phyloP scores from a whole-genome alignment of 2,113 vertebrate species.

The Vulpes lagopus region DNA sequence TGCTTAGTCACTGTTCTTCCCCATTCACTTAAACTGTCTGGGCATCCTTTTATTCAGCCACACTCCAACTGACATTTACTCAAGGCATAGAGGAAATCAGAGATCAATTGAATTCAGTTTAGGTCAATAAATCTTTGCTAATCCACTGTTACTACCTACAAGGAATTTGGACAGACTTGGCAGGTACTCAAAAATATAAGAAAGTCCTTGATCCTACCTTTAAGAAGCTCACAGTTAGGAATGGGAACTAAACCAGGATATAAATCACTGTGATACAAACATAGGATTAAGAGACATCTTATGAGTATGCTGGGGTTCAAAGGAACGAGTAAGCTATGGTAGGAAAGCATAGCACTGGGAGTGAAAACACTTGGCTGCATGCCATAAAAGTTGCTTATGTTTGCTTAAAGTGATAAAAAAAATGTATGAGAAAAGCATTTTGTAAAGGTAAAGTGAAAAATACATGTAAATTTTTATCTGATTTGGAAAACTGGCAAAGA shows the following conservation, averaged over 20 bases:
- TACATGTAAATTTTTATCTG: not conserved
- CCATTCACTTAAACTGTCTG: not conserved
- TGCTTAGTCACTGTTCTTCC: not conserved
- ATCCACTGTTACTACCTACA: not conserved
- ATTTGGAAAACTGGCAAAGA: not conserved
- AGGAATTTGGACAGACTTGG: not conserved
- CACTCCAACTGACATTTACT: not conserved
- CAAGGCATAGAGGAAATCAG: not conserved
- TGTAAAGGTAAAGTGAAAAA: not conserved
- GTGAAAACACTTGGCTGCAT: not conserved
- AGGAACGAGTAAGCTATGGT: not conserved
- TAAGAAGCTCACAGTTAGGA: not conserved
- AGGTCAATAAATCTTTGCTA: not conserved
- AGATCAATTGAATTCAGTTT: not conserved
- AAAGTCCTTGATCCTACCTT: not conserved
- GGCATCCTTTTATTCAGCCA: not conserved
- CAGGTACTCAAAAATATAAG: conserved; percentile 14
- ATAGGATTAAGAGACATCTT: not conserved
- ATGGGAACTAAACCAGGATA: not conserved
- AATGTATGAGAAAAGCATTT: not conserved
- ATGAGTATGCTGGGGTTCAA: not conserved
- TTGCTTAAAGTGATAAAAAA: not conserved
- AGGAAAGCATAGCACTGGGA: not conserved
- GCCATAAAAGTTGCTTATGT: not conserved
- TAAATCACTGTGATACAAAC: not conserved